These are phyloP conservation scores for Plutella xylostella DNA, from an alignment of 2,888 invertebrate genomes.

Conservation along the genomic window DNA sequence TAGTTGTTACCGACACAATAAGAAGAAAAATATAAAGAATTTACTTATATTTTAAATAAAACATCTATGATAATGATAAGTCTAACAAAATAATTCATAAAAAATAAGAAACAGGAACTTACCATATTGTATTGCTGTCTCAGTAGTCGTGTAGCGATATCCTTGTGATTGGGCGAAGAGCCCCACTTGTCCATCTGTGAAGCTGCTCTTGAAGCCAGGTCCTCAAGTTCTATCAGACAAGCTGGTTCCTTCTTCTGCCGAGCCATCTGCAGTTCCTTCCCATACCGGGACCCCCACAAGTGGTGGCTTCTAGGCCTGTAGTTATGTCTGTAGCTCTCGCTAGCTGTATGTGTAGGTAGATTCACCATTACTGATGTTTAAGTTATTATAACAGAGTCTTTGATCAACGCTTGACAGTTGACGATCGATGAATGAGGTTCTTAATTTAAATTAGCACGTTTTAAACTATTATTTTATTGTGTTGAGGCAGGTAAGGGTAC, in stretches of 20 bases:
- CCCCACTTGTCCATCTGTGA: conserved; percentile 16
- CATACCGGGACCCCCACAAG: conserved; percentile 14
- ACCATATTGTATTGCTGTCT: conserved; percentile 22
- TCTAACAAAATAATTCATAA: no score
- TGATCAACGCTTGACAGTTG: background rate
- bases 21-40: no score
- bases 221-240: conserved; percentile 16
- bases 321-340: background rate
- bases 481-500: no score
- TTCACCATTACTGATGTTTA: background rate
- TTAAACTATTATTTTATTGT: no score
- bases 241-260: conserved; percentile 12
- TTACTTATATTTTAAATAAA: no score
- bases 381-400: no score
- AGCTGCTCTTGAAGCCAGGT: conserved; percentile 13
- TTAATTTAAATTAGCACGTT: background rate
- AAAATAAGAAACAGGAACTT: conserved; percentile 7
- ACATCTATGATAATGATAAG: no score
- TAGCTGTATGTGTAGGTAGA: background rate
- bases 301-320: conserved; percentile 15
- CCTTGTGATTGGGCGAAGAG: background rate
- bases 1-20: no score
- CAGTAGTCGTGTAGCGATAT: conserved; percentile 18
- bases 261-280: conserved; percentile 11
- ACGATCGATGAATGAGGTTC: background rate